These are phyloP conservation scores for Drosophila anceps DNA, from an alignment of 2,888 invertebrate genomes.

Conservation along the genomic window DNA sequence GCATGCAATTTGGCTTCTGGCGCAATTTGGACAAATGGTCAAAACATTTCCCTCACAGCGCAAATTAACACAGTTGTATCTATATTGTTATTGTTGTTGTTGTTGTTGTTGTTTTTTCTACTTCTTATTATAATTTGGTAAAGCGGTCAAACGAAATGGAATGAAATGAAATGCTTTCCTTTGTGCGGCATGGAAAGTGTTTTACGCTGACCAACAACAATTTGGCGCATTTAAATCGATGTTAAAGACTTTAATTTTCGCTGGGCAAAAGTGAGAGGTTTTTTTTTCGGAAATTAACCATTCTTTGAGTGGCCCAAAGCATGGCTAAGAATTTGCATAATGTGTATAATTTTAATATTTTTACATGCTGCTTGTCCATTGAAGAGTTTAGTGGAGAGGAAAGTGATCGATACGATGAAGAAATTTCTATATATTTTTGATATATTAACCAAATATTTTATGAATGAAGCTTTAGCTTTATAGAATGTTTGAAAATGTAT, in stretches of 20 bases:
- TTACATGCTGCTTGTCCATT: neutral
- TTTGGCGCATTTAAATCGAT: constrained; percentile 42
- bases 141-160: constrained; percentile 73
- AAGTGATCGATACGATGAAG: neutral
- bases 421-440: too few relatives aligned
- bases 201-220: constrained; percentile 42
- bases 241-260: constrained; percentile 41
- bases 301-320: constrained; percentile 12
- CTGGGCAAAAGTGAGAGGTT: constrained; percentile 53
- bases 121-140: constrained; percentile 16
- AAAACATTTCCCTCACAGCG: constrained; percentile 48
- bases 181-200: constrained; percentile 66
- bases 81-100: constrained; percentile 22
- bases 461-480: neutral
- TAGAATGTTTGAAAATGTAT: too few relatives aligned
- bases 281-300: neutral
- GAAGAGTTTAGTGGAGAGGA: neutral
- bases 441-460: too few relatives aligned
- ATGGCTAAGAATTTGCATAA: constrained; percentile 38
- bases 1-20: constrained; percentile 75
- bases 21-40: constrained; percentile 69
- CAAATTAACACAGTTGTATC: constrained; percentile 74
- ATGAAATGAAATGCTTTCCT: constrained; percentile 52
- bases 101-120: constrained; percentile 2
- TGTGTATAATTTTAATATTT: neutral